These are phyloP conservation scores for Trematocara zebra DNA, from an alignment of 2,113 vertebrate genomes.

Conservation along the genomic window DNA sequence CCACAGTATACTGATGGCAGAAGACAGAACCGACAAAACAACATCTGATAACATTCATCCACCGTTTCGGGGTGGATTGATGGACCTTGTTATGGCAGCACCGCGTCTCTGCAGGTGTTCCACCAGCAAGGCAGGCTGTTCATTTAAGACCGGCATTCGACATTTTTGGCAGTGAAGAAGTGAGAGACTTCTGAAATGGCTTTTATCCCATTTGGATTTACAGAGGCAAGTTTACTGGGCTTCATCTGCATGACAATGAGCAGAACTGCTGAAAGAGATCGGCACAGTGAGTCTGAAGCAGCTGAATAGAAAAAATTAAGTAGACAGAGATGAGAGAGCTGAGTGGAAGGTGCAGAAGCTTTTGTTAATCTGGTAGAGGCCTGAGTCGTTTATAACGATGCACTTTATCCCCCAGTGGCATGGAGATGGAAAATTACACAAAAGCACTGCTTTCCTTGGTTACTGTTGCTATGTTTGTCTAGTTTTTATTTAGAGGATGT, in stretches of 20 bases:
- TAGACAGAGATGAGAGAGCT: not conserved
- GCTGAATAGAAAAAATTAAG: not conserved
- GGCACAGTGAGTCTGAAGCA: not conserved
- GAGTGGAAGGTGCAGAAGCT: not conserved
- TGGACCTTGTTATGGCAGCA: not conserved
- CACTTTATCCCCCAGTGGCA: not conserved
- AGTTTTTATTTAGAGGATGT: not conserved
- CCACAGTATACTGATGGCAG: not conserved
- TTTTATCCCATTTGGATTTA: slow-evolving; percentile 37
- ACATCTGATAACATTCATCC: not conserved
- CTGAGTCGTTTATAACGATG: not conserved
- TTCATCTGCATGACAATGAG: slow-evolving; percentile 57
- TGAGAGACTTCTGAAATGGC: not conserved
- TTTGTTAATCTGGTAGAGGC: not conserved
- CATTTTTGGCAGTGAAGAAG: not conserved
- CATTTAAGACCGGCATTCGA: not conserved
- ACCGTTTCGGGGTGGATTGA: not conserved
- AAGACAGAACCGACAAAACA: not conserved
- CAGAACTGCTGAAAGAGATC: slow-evolving; percentile 4
- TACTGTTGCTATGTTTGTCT: not conserved
- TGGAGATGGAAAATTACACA: not conserved
- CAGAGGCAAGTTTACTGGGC: slow-evolving; percentile 40
- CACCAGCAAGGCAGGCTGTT: not conserved
- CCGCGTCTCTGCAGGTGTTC: not conserved
- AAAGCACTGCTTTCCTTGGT: not conserved